Percentiles rank a stretch among this genome's conserved stretches.
These are phyloP conservation scores for Oophaga pumilio DNA, from an alignment of 2,113 vertebrate species.

Conservation along the genomic window DNA sequence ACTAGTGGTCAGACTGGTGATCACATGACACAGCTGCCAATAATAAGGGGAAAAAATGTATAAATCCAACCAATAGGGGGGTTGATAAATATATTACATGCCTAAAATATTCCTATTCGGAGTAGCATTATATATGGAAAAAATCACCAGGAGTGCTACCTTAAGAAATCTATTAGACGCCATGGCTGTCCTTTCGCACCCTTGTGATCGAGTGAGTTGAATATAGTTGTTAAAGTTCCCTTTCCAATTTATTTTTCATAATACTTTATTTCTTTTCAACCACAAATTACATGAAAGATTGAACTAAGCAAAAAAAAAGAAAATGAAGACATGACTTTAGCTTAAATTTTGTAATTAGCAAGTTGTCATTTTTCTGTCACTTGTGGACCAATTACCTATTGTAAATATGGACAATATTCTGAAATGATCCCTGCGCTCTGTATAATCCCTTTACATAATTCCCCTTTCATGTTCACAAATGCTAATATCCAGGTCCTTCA, in stretches of 20 bases:
- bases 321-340: background rate
- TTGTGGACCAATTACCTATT: background rate
- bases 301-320: background rate
- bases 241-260: background rate
- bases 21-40: too few relatives aligned
- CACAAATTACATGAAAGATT: background rate
- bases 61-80: too few relatives aligned
- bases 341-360: constrained; percentile 21
- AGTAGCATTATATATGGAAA: too few relatives aligned
- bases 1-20: too few relatives aligned
- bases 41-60: too few relatives aligned
- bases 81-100: too few relatives aligned
- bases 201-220: background rate
- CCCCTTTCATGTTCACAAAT: constrained; percentile 23
- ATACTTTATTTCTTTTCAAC: background rate
- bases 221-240: background rate
- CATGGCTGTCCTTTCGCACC: too few relatives aligned
- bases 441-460: constrained; percentile 2
- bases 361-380: background rate
- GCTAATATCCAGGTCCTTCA: background rate
- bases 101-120: too few relatives aligned
- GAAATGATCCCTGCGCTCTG: background rate
- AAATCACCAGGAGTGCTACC: too few relatives aligned
- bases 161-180: too few relatives aligned
- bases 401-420: background rate